Percentiles rank a stretch among this genome's conserved stretches.
phyloP scores from a whole-genome alignment of 92 coral and sea anemone genomes.

The Palythoa grandis region DNA sequence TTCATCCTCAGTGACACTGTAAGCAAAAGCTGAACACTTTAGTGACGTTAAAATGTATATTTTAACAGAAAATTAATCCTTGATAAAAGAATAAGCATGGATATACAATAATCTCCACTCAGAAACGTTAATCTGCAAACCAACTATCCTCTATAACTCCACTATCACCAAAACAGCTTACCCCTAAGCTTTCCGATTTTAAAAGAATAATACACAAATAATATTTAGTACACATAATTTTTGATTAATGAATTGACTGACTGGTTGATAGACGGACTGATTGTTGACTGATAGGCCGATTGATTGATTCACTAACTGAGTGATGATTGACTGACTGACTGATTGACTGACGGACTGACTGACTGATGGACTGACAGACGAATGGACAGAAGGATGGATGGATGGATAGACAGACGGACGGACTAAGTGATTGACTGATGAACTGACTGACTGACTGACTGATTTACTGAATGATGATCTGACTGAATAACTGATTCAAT shows the following conservation, averaged over 20 bases:
- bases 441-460: too few species aligned
- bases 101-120: not conserved
- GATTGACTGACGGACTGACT: not conserved
- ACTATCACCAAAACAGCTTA: too few species aligned
- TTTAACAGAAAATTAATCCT: not conserved
- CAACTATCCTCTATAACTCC: too few species aligned
- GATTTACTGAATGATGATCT: too few species aligned
- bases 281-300: not conserved
- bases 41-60: not conserved
- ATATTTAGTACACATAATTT: not conserved
- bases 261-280: not conserved
- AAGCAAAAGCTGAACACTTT: not conserved
- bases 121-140: not conserved
- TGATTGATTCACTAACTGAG: not conserved
- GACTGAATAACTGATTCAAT: too few species aligned
- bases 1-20: slow-evolving; percentile 17
- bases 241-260: not conserved
- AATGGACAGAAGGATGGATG: too few species aligned
- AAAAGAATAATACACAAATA: too few species aligned
- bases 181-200: too few species aligned
- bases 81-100: not conserved
- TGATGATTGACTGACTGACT: not conserved
- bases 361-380: not conserved
- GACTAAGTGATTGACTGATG: too few species aligned
- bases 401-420: too few species aligned